These are phyloP conservation scores for Larimichthys polyactis DNA, from an alignment of 2,113 vertebrate species.

Conservation along the genomic window DNA sequence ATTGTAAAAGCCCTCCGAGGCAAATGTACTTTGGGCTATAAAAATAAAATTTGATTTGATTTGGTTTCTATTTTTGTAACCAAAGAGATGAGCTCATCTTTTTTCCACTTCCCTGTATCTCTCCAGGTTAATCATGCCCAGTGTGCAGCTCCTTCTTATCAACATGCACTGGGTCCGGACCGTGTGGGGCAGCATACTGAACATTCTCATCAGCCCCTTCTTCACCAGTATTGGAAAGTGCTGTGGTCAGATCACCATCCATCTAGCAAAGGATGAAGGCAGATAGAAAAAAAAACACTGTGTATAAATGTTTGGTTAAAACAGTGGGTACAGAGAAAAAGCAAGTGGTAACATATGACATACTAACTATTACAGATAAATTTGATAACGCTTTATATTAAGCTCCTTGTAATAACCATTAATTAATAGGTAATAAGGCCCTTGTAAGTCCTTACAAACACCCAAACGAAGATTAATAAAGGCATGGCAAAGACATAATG, in stretches of 20 bases:
- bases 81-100: slow-evolving; percentile 3
- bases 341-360: background rate
- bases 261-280: slow-evolving; percentile 51
- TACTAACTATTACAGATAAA: background rate
- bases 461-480: too few relatives aligned
- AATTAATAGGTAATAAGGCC: too few relatives aligned
- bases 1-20: too few relatives aligned
- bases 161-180: slow-evolving; percentile 76
- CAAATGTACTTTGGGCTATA: too few relatives aligned
- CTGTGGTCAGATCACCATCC: slow-evolving; percentile 62
- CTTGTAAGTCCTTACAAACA: too few relatives aligned
- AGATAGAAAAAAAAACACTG: slow-evolving; percentile 5
- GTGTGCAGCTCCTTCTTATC: slow-evolving; percentile 75
- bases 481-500: too few relatives aligned
- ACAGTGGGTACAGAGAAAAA: slow-evolving; percentile 1
- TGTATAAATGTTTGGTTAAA: background rate
- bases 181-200: slow-evolving; percentile 73
- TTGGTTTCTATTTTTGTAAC: background rate
- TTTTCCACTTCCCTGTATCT: slow-evolving; percentile 21
- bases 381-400: too few relatives aligned
- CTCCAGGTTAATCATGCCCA: slow-evolving; percentile 76
- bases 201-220: slow-evolving; percentile 67
- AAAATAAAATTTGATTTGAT: too few relatives aligned
- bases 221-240: slow-evolving; percentile 70
- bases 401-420: too few relatives aligned